Percentiles rank a stretch among this genome's conserved stretches.
phyloP scores from a whole-genome alignment of 2,797 vertebrate genomes.

The Macrochelys suwanniensis region DNA sequence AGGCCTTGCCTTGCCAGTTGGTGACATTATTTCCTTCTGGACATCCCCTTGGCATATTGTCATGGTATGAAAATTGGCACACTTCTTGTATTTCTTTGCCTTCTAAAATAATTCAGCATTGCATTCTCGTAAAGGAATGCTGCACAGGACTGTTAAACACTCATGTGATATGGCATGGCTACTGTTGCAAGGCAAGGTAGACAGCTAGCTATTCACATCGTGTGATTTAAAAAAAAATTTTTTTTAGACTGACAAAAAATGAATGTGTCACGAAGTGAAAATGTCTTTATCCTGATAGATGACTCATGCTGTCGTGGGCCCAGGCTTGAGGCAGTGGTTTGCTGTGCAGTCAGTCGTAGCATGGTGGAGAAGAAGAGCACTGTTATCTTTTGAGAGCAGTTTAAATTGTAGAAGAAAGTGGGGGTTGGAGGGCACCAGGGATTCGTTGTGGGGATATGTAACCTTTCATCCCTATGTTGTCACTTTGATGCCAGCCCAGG shows the following conservation, averaged over 20 bases:
- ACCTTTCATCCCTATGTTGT: not conserved
- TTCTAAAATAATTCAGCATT: not conserved
- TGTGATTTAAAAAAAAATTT: not conserved
- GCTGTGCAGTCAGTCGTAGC: accelerated
- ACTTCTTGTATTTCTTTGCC: constrained; percentile 7
- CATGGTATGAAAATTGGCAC: constrained; percentile 37
- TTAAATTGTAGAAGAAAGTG: not conserved
- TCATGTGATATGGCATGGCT: not conserved
- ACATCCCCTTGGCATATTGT: constrained; percentile 24
- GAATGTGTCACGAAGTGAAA: not conserved
- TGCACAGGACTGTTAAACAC: constrained; percentile 6
- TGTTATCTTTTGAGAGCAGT: not conserved
- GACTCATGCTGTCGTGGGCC: not conserved
- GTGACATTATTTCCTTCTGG: constrained; percentile 50
- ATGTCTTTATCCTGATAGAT: not conserved
- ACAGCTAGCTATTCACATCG: not conserved
- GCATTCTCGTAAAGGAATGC: not conserved
- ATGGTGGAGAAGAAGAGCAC: not conserved
- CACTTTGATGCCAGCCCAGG: too few species aligned
- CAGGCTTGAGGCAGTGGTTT: not conserved
- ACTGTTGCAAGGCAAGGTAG: not conserved
- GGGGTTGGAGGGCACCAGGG: not conserved
- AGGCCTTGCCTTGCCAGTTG: not conserved
- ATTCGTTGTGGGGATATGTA: not conserved
- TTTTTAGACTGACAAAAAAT: constrained; percentile 9